phyloP scores from a whole-genome alignment of 2,797 vertebrate genomes.

The Myotis myotis region DNA sequence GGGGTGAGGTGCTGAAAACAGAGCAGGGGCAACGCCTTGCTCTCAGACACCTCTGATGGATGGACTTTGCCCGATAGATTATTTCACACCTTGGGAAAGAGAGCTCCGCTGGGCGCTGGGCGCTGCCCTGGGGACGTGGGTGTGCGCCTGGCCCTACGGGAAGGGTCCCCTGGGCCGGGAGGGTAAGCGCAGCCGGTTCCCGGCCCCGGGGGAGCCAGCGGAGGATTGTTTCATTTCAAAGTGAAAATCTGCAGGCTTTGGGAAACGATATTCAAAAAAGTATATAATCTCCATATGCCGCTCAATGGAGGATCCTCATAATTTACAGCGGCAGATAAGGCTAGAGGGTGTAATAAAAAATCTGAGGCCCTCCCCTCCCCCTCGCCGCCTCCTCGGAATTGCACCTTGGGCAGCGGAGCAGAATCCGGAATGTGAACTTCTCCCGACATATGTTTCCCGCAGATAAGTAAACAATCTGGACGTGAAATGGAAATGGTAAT shows the following conservation, averaged over 20 bases:
- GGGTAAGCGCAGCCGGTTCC: neutral
- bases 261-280: constrained; percentile 89
- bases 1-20: fast-evolving
- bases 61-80: neutral
- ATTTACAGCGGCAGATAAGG: constrained; percentile 96
- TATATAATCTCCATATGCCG: constrained; percentile 92
- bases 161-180: neutral
- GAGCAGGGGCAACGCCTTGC: neutral
- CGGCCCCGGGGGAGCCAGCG: neutral
- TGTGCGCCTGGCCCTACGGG: neutral
- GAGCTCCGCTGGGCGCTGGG: neutral
- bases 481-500: constrained; percentile 98
- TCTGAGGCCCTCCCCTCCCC: constrained; percentile 84
- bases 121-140: neutral
- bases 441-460: constrained; percentile 97
- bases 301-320: constrained; percentile 96
- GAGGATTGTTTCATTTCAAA: constrained; percentile 89
- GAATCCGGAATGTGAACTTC: constrained; percentile 97
- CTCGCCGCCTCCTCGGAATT: constrained; percentile 86
- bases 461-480: constrained; percentile 99
- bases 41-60: neutral
- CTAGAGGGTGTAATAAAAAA: constrained; percentile 92
- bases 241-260: constrained; percentile 90
- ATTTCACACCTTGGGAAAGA: neutral
- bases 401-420: constrained; percentile 98